Evolutionary conservation across 2,113 vertebrate genomes (phyloP), one percentile per base, ranked within the genome.

Genomic region (Pseudorasbora parva): DNA sequence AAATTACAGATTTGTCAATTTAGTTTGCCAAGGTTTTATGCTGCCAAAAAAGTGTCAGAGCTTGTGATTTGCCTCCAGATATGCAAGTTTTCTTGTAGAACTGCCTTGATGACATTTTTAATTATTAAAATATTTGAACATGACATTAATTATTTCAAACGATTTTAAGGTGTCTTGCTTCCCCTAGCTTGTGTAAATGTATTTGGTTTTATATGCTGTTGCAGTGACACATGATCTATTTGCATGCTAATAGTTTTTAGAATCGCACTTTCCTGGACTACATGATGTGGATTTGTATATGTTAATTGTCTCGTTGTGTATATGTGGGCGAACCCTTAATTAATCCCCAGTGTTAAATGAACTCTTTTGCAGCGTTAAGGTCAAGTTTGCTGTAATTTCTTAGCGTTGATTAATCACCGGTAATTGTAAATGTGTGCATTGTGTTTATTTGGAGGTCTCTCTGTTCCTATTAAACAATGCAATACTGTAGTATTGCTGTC

Each of bases 381-480:
- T 62, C 64, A 30, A 64, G 10, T 64, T 64, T 79, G 43, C 59
- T 79, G 43, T 79, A 47, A 64, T 30, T 30, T 47, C 2, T 51
- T 21, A 30, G 10, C 1, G 2, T 49, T 68, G 41, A 85, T 71
- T 30, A 41, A 72, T 78, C 47, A 72, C 68, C 56, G 43, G 27
- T 43, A 59, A 43, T 43, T 33, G 10, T 49, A 72, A n/a, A 3
- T 79, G 37, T 47, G 64, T 59, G 47, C 14, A 23, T 10, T 76
- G 11, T 41, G 49, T 83, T 21, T 57, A 57, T 57, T 12, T 51
- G 57, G 56, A 27, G 60, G 66, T 51, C 57, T 15, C n/a, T 59
- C 47, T 74, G 49, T 43, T 45, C 23, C 25, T 86, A 62, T 75
- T 88, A 82, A 87, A 81, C 72, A 83, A 87, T 85, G 81, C 37